Conservation (phyloP, 2,113 vertebrate genomes). For the Mastomys coucha region DNA sequence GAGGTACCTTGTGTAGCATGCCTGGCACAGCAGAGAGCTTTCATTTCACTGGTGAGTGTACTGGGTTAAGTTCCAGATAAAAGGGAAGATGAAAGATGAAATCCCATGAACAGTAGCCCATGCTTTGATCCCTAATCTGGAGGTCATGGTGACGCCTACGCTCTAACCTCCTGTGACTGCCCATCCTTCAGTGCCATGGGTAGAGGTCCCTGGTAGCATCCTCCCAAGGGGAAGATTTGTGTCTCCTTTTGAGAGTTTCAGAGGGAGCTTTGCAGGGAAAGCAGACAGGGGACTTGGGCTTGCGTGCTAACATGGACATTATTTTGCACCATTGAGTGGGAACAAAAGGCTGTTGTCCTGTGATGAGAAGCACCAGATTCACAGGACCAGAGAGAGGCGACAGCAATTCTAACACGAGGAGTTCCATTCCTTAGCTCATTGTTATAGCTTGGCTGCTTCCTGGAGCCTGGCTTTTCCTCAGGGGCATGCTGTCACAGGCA, state of each 20-base stretch:
- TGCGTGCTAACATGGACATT: not conserved
- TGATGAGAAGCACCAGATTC: not conserved
- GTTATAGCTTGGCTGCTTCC: not conserved
- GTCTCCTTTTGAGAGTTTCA: not conserved
- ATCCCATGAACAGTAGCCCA: not conserved
- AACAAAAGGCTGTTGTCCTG: not conserved
- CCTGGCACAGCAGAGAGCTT: not conserved
- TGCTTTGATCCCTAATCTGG: not conserved
- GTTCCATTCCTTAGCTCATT: not conserved
- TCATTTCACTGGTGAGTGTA: not conserved
- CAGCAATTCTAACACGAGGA: too few relatives aligned
- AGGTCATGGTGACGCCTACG: not conserved
- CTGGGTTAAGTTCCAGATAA: not conserved
- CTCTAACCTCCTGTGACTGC: not conserved
- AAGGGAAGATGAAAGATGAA: not conserved
- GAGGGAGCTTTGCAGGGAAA: not conserved
- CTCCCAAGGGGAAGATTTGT: not conserved
- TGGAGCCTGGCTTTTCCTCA: not conserved
- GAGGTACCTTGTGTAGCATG: not conserved
- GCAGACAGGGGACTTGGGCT: not conserved
- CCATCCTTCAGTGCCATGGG: fast-evolving
- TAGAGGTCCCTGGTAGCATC: fast-evolving
- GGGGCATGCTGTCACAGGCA: not conserved
- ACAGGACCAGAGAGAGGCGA: not conserved
- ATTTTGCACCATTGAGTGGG: not conserved